A percentile compares a stretch with the other conserved stretches of the same genome.
phyloP scores from a whole-genome alignment of 2,797 vertebrate genomes.

The Sebastes cheni region DNA sequence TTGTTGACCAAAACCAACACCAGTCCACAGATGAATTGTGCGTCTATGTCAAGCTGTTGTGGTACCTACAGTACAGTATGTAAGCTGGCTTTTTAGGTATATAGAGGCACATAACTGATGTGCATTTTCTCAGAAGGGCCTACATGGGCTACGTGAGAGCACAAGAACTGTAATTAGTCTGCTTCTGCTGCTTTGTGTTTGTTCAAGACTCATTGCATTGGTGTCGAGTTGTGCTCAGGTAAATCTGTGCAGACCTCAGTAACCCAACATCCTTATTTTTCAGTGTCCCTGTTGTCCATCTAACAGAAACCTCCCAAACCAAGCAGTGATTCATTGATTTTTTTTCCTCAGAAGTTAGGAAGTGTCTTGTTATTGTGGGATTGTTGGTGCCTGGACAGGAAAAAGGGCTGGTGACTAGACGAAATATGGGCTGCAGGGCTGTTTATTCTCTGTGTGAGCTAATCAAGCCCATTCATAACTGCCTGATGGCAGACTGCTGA shows the following conservation, averaged over 20 bases:
- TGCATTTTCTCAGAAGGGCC: background rate
- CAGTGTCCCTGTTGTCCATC: background rate
- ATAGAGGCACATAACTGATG: background rate
- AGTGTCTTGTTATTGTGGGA: conserved; percentile 55
- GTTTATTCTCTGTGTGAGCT: conserved; percentile 53
- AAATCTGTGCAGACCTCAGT: background rate
- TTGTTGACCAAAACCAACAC: background rate
- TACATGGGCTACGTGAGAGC: background rate
- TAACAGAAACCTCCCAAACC: background rate
- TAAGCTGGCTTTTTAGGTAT: background rate
- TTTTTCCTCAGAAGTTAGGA: conserved; percentile 65
- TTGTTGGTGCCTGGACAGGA: conserved; percentile 35
- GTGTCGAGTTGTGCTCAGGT: background rate
- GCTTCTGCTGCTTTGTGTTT: background rate
- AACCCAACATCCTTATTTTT: background rate
- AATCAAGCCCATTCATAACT: conserved; percentile 48
- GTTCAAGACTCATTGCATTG: background rate
- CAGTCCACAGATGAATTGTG: background rate
- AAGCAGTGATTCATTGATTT: conserved; percentile 31
- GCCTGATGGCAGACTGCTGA: conserved; percentile 8
- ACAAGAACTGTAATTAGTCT: background rate
- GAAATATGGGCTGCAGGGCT: conserved; percentile 53
- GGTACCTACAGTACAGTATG: too few relatives aligned
- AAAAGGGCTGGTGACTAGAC: conserved; percentile 51
- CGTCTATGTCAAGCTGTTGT: too few relatives aligned